phyloP scores from a whole-genome alignment of 2,888 invertebrate genomes.

The Ophion obscuratus region DNA sequence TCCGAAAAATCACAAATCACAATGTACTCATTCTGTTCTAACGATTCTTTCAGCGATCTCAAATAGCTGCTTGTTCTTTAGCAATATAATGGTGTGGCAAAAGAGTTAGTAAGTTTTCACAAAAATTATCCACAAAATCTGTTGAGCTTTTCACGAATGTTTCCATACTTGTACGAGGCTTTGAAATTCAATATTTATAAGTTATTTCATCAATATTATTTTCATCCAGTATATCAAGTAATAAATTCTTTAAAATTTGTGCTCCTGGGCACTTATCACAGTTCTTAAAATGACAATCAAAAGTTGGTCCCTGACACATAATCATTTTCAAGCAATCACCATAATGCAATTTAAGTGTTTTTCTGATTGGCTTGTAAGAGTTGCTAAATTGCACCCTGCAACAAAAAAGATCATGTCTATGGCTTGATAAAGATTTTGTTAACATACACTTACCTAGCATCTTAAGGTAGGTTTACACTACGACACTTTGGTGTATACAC shows the following conservation, averaged over 20 bases:
- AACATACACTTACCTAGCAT: slow-evolving; percentile 15
- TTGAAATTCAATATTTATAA: slow-evolving; percentile 51
- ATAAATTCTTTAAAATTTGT: background rate
- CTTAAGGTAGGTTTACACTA: too few species aligned
- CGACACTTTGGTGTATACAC: too few species aligned
- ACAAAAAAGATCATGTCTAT: background rate
- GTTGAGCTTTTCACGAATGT: slow-evolving; percentile 16
- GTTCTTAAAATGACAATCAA: slow-evolving; percentile 48
- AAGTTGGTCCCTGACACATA: slow-evolving; percentile 2
- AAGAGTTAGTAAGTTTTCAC: slow-evolving; percentile 33
- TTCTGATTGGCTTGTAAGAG: background rate
- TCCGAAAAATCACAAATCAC: too few species aligned
- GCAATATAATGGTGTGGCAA: slow-evolving; percentile 45
- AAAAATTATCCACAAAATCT: slow-evolving; percentile 52
- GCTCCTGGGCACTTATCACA: slow-evolving; percentile 49
- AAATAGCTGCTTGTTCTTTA: slow-evolving; percentile 52
- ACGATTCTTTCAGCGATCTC: too few species aligned
- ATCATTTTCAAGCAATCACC: slow-evolving; percentile 13
- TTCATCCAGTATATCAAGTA: slow-evolving; percentile 11
- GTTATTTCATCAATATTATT: slow-evolving; percentile 31
- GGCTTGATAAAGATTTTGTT: too few species aligned
- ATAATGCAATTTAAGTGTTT: slow-evolving; percentile 6
- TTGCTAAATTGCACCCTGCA: background rate
- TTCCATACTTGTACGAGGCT: slow-evolving; percentile 38
- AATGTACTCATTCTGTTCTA: too few species aligned